Percentiles rank a stretch among this genome's conserved stretches.
These are phyloP conservation scores for Wasmannia auropunctata DNA, from an alignment of 1,140 invertebrate species.

Conservation along the genomic window DNA sequence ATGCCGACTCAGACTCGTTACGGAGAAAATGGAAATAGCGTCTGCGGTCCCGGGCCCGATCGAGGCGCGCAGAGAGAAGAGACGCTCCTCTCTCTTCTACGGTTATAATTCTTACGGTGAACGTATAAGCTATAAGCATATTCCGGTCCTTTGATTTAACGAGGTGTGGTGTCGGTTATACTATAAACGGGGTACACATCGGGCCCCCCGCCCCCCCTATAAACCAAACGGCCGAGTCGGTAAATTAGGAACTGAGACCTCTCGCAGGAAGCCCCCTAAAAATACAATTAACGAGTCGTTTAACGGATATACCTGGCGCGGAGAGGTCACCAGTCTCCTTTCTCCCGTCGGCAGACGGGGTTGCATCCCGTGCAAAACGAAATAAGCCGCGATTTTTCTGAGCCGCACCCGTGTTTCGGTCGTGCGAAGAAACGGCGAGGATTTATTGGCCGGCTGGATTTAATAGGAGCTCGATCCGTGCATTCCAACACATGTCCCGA, in stretches of 20 bases:
- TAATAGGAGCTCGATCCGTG: conserved; percentile 41
- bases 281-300: conserved; percentile 82
- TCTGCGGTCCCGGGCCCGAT: conserved; percentile 43
- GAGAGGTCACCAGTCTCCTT: conserved; percentile 54
- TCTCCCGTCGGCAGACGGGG: conserved; percentile 46
- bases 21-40: conserved; percentile 34
- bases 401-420: conserved; percentile 41
- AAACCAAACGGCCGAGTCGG: conserved; percentile 81
- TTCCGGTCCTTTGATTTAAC: conserved; percentile 80
- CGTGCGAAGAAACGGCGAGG: conserved; percentile 43
- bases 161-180: conserved; percentile 83
- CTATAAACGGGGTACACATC: conserved; percentile 79
- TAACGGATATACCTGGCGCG: conserved; percentile 76
- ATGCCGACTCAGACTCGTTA: conserved; percentile 40
- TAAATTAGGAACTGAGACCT: conserved; percentile 80
- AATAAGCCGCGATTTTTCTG: conserved; percentile 54
- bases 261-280: conserved; percentile 79
- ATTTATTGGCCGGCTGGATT: conserved; percentile 35
- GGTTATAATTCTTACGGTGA: conserved; percentile 78
- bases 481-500: conserved; percentile 10
- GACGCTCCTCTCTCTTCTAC: conserved; percentile 50
- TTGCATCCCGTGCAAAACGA: conserved; percentile 60
- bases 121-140: conserved; percentile 74
- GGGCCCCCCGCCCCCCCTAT: conserved; percentile 75
- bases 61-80: conserved; percentile 39